Conservation (phyloP, 2,888 invertebrate species). For the Anoncus sp. region DNA sequence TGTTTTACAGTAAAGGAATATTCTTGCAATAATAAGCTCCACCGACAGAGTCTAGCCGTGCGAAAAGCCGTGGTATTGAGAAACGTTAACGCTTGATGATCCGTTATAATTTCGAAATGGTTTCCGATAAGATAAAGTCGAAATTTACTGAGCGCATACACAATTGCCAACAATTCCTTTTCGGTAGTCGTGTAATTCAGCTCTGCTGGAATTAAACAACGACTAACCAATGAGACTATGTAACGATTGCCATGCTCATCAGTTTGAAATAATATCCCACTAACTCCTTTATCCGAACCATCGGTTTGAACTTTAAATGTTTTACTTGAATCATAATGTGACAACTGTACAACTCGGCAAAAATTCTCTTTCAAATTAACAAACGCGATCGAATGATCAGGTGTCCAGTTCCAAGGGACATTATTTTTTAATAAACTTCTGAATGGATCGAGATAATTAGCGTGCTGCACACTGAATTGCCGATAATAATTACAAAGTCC, state of each 20-base stretch:
- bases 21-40: constrained; percentile 38
- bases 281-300: constrained; percentile 51
- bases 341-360: constrained; percentile 30
- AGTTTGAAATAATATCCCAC: constrained; percentile 60
- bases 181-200: constrained; percentile 17
- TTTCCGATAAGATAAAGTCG: constrained; percentile 65
- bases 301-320: constrained; percentile 59
- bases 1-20: constrained; percentile 23
- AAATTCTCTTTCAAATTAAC: constrained; percentile 48
- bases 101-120: constrained; percentile 56
- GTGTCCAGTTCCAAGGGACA: constrained; percentile 49
- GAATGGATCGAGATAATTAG: constrained; percentile 46
- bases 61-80: constrained; percentile 6
- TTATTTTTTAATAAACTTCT: constrained; percentile 39
- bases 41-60: constrained; percentile 25
- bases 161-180: constrained; percentile 51
- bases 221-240: constrained; percentile 66
- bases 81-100: constrained; percentile 37
- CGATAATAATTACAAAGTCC: constrained; percentile 45
- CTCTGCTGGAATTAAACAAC: constrained; percentile 42
- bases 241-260: constrained; percentile 16
- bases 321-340: constrained; percentile 32
- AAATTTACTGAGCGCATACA: constrained; percentile 53
- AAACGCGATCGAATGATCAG: constrained; percentile 41
- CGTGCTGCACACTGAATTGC: constrained; percentile 8